Percentiles rank a stretch among this genome's conserved stretches.
phyloP scores from a whole-genome alignment of 2,888 invertebrate genomes.

The Phrixothrix hirtus region DNA sequence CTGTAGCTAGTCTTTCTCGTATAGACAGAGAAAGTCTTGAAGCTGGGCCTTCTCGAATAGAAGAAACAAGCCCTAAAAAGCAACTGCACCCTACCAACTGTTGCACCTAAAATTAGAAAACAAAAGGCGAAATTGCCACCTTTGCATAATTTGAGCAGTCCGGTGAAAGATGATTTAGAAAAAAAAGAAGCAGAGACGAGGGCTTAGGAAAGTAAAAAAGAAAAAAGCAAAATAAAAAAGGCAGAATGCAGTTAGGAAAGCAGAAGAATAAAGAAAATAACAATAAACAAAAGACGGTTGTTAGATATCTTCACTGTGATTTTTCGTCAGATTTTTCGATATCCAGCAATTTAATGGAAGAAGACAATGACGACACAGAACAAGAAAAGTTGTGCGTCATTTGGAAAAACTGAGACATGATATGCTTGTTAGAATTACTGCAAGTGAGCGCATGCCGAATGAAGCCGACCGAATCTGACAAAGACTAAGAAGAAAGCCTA shows the following conservation, averaged over 20 bases:
- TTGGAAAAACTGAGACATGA: slow-evolving; percentile 1
- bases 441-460: slow-evolving; percentile 5
- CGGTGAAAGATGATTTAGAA: neutral
- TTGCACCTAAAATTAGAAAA: neutral
- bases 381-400: slow-evolving; percentile 1
- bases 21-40: too few relatives aligned
- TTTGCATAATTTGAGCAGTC: neutral
- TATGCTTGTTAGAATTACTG: slow-evolving; percentile 1
- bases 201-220: neutral
- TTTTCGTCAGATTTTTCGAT: slow-evolving; percentile 1
- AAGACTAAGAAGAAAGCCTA: too few relatives aligned
- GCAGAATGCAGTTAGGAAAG: too few relatives aligned
- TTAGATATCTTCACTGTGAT: too few relatives aligned
- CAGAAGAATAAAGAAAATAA: too few relatives aligned
- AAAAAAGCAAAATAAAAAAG: neutral
- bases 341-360: slow-evolving; percentile 2
- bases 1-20: neutral
- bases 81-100: too few relatives aligned
- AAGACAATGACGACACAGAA: neutral
- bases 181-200: neutral
- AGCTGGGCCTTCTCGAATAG: too few relatives aligned
- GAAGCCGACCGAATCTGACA: neutral
- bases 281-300: too few relatives aligned
- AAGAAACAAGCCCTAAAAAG: too few relatives aligned
- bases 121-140: too few relatives aligned